Evolutionary conservation across 2,113 vertebrate genomes (phyloP).

Genomic region (Coptodon rendalli): DNA sequence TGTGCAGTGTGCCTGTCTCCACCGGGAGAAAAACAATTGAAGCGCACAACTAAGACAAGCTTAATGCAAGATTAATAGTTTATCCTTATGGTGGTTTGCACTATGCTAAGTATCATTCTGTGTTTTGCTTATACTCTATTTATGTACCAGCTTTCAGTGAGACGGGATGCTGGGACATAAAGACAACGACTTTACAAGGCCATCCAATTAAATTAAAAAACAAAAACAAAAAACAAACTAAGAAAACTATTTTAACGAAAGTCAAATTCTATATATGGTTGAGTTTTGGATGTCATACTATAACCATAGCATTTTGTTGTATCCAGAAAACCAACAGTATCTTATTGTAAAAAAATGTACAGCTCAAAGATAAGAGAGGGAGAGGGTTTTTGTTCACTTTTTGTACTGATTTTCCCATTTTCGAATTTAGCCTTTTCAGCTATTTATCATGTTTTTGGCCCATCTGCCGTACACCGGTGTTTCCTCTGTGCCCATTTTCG

Average conservation of each 20-base stretch:
- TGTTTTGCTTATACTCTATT: background rate
- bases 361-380: background rate
- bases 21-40: background rate
- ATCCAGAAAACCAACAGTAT: background rate
- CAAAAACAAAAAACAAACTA: background rate
- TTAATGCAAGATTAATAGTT: background rate
- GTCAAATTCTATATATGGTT: background rate
- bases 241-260: background rate
- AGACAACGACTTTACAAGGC: background rate
- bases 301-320: background rate
- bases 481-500: background rate
- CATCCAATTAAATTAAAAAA: background rate
- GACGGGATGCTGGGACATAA: background rate
- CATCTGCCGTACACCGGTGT: background rate
- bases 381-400: background rate
- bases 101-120: background rate
- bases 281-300: background rate
- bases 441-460: conserved; percentile 9
- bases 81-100: background rate
- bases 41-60: background rate
- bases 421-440: background rate
- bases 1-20: background rate
- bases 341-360: background rate
- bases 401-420: background rate
- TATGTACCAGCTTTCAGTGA: background rate